Conservation (phyloP, 2,113 vertebrate species). For the Lathamus discolor region DNA sequence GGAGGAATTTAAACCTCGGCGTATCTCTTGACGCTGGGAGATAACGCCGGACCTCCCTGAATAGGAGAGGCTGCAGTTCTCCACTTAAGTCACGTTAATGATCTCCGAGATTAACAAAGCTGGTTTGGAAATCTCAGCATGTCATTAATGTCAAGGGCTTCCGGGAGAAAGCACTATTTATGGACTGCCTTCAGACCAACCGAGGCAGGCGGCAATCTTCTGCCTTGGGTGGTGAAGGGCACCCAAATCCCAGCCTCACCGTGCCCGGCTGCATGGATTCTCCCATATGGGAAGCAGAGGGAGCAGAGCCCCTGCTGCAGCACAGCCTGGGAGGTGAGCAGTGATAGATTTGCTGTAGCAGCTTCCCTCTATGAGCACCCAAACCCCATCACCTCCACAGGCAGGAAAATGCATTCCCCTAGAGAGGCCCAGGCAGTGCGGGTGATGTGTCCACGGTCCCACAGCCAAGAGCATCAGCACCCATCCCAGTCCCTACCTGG, state of each 20-base stretch:
- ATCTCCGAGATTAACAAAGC: constrained; percentile 22
- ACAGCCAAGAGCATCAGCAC: not conserved
- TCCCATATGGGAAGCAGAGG: not conserved
- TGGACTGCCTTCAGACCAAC: not conserved
- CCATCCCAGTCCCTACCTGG: not conserved
- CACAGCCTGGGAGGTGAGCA: not conserved
- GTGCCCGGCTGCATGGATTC: not conserved
- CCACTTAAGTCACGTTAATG: not conserved
- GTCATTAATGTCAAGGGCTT: not conserved
- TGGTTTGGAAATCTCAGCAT: not conserved
- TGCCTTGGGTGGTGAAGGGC: not conserved
- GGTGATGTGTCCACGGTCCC: not conserved
- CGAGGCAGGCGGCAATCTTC: not conserved
- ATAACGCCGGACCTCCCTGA: not conserved
- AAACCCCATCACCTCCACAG: accelerated
- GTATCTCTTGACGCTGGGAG: not conserved
- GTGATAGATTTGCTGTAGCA: accelerated
- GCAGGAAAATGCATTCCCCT: not conserved
- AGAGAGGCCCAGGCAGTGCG: accelerated
- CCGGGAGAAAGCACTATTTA: not conserved
- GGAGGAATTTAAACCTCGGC: constrained; percentile 1
- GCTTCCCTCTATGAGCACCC: accelerated
- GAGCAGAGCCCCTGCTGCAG: not conserved
- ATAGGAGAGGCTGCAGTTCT: not conserved
- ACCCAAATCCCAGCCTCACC: not conserved